Conservation (phyloP, 2,888 invertebrate genomes). For the Acleris emargana region DNA sequence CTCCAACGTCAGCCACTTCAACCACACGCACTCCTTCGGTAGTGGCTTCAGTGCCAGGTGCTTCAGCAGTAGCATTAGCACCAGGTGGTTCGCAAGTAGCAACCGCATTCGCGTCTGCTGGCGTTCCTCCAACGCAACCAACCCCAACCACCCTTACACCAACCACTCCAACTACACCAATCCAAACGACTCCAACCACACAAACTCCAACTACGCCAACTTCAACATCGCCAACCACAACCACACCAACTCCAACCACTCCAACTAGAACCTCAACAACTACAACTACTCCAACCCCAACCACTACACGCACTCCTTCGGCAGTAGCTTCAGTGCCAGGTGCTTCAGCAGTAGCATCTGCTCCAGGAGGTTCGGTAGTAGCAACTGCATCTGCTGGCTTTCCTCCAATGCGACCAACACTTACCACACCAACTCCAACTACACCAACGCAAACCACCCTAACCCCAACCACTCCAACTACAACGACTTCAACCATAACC, state of each 20-base stretch:
- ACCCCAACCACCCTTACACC: background rate
- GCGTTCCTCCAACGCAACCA: background rate
- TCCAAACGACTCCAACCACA: too few species aligned
- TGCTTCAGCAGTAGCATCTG: background rate
- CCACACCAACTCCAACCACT: too few species aligned
- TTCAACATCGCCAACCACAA: too few species aligned
- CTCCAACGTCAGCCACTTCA: background rate
- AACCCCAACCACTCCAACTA: too few species aligned
- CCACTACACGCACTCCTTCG: background rate
- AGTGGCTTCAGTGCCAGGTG: background rate
- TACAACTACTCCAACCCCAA: too few species aligned
- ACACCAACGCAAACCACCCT: too few species aligned
- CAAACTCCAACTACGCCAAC: too few species aligned
- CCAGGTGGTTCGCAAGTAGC: background rate
- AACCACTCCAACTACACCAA: too few species aligned
- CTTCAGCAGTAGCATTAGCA: conserved; percentile 8
- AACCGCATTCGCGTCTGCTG: background rate
- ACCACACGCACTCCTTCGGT: background rate
- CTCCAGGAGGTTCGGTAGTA: background rate
- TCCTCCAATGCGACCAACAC: background rate
- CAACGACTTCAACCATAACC: too few species aligned
- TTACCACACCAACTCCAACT: too few species aligned
- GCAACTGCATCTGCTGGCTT: background rate
- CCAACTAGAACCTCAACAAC: too few species aligned
- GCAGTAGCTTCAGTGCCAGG: conserved; percentile 6